These are phyloP conservation scores for Lasioglossum marginatum DNA, from an alignment of 2,888 invertebrate species.

Conservation along the genomic window DNA sequence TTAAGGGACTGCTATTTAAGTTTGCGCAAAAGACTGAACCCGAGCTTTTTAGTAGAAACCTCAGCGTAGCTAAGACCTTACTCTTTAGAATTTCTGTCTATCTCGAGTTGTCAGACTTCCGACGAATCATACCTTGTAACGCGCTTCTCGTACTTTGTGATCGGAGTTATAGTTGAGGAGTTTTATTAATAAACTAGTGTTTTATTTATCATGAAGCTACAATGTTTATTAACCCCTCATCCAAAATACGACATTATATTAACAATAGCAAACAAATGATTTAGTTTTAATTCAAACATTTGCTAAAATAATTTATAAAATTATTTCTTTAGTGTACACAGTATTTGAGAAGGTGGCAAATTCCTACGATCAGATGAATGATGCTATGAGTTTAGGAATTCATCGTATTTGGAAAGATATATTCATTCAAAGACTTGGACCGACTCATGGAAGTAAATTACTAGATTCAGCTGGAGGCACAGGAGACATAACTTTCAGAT, in stretches of 20 bases:
- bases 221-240: no score
- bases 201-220: no score
- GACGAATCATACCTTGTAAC: no score
- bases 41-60: no score
- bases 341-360: constrained; percentile 98
- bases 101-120: no score
- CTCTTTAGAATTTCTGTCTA: no score
- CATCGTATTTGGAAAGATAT: constrained; percentile 99
- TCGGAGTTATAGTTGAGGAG: no score
- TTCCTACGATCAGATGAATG: constrained; percentile 99
- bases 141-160: no score
- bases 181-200: no score
- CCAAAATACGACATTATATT: not conserved
- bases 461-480: constrained; percentile 99
- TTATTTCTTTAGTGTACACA: constrained; percentile 90
- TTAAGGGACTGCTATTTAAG: no score
- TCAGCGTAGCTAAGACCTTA: no score
- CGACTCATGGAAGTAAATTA: constrained; percentile 90
- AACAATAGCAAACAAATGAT: not conserved
- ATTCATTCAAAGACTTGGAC: constrained; percentile 92
- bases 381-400: constrained; percentile 97
- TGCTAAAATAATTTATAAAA: not conserved
- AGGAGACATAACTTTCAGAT: constrained; percentile 97
- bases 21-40: no score
- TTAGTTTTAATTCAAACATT: not conserved